A percentile compares a stretch with the other conserved stretches of the same genome.
Conservation (phyloP, 2,113 vertebrate genomes). For the Sinocyclocheilus maitianheensis region DNA sequence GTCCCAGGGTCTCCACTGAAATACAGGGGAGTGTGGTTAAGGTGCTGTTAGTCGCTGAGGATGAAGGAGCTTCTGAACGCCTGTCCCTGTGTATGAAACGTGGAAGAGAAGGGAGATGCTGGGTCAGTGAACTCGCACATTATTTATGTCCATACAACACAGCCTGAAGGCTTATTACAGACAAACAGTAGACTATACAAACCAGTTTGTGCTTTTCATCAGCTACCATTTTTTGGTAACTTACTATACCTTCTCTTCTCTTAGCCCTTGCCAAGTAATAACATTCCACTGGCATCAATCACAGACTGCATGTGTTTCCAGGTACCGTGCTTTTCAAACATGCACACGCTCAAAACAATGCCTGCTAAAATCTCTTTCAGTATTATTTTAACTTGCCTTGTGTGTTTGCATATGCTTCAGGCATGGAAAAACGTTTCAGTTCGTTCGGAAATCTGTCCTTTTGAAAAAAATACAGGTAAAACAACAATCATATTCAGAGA, state of each 20-base stretch:
- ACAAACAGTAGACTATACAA: background rate
- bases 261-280: background rate
- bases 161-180: background rate
- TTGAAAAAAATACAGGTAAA: slow-evolving; percentile 46
- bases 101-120: slow-evolving; percentile 60
- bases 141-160: background rate
- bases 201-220: background rate
- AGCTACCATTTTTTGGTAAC: background rate
- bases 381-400: background rate
- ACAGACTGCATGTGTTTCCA: slow-evolving; percentile 73
- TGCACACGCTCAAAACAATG: background rate
- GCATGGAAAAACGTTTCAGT: slow-evolving; percentile 56
- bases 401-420: slow-evolving; percentile 56
- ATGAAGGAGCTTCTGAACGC: background rate
- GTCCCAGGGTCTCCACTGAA: slow-evolving; percentile 55
- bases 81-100: slow-evolving; percentile 65
- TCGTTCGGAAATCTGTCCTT: slow-evolving; percentile 66
- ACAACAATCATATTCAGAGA: background rate
- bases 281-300: slow-evolving; percentile 66
- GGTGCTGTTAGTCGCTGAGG: slow-evolving; percentile 48
- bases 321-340: slow-evolving; percentile 60
- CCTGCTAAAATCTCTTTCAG: background rate
- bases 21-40: slow-evolving; percentile 49
- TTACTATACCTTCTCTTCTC: background rate
- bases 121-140: slow-evolving; percentile 46